Conservation (phyloP, 2,797 vertebrate genomes). For the Nothura maculosa region DNA sequence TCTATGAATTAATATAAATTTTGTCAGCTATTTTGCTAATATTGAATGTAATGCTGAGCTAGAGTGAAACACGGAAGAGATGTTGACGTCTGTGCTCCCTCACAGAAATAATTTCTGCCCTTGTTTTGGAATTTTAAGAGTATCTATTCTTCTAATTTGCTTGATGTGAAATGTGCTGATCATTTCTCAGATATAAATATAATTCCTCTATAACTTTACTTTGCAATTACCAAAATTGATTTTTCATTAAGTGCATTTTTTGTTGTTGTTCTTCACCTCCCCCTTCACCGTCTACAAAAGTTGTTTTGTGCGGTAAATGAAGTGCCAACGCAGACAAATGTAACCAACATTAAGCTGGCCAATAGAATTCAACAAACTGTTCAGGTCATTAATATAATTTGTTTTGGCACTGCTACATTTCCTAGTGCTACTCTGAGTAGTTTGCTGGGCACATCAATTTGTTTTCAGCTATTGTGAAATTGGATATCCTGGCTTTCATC, state of each 20-base stretch:
- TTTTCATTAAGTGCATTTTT: constrained; percentile 65
- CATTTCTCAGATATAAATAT: constrained; percentile 60
- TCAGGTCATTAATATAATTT: constrained; percentile 89
- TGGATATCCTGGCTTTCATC: constrained; percentile 90
- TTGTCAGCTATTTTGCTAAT: neutral
- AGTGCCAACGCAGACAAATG: constrained; percentile 83
- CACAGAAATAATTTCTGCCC: constrained; percentile 22
- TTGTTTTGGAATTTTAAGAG: constrained; percentile 17
- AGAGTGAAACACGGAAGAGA: constrained; percentile 21
- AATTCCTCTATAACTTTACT: constrained; percentile 64
- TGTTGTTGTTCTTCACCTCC: neutral
- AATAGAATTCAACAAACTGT: constrained; percentile 85
- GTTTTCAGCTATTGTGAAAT: constrained; percentile 92
- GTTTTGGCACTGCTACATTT: constrained; percentile 89
- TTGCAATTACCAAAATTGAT: constrained; percentile 67
- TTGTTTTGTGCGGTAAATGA: constrained; percentile 81
- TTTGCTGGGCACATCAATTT: constrained; percentile 94
- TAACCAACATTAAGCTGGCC: constrained; percentile 84
- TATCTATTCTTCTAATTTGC: constrained; percentile 16
- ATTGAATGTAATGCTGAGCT: neutral
- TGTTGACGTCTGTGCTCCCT: neutral
- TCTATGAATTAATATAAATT: neutral
- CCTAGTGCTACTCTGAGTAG: constrained; percentile 89
- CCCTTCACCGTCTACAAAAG: constrained; percentile 60
- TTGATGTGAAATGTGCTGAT: neutral